A percentile compares a stretch with the other conserved stretches of the same genome.
phyloP scores from a whole-genome alignment of 1,140 invertebrate genomes.

The Magallana ariakensis region DNA sequence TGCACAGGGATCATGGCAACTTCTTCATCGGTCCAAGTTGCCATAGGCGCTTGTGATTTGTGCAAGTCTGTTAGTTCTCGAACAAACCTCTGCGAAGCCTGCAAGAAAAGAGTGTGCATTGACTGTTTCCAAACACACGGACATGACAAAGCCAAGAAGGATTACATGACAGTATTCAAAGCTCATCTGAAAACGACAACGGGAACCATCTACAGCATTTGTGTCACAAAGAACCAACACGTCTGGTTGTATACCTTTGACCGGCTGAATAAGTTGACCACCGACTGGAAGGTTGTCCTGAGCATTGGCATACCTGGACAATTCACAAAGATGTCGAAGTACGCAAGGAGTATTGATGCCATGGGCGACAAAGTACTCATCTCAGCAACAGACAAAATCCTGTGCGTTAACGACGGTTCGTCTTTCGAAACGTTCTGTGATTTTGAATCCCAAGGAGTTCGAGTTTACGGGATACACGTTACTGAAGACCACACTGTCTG shows the following conservation, averaged over 20 bases:
- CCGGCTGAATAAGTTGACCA: background rate
- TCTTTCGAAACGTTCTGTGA: background rate
- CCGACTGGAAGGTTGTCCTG: background rate
- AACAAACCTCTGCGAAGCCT: background rate
- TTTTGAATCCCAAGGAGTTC: background rate
- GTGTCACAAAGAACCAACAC: background rate
- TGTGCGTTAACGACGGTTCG: background rate
- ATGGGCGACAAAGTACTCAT: background rate
- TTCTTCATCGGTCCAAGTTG: background rate
- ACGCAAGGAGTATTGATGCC: background rate
- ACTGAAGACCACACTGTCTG: background rate
- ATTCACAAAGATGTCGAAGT: background rate
- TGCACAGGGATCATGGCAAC: background rate
- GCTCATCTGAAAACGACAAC: background rate
- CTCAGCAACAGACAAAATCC: background rate
- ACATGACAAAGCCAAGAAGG: background rate
- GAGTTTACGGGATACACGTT: background rate
- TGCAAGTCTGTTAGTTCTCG: background rate
- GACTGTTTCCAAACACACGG: background rate
- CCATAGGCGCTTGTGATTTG: background rate
- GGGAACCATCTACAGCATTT: background rate
- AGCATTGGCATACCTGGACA: background rate
- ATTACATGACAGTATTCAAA: no score
- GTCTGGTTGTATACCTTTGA: background rate
- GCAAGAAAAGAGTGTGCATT: background rate